Evolutionary conservation across 2,888 invertebrate species (phyloP), one percentile per base, ranked within the genome.

Genomic region (Aspidapion aeneum): DNA sequence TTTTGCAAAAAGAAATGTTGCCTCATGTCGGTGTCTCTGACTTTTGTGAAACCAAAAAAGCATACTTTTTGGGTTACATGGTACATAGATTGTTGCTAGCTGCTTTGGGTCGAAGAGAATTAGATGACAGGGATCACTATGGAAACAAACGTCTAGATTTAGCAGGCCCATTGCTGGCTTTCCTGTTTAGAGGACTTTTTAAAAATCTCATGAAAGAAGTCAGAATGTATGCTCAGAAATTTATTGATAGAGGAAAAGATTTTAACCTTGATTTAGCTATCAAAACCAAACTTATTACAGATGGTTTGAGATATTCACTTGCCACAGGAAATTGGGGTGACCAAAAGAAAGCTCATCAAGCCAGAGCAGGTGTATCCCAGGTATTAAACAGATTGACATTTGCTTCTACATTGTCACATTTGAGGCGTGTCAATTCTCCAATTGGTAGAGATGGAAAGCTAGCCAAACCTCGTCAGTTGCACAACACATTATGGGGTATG

Each of bases 291-390:
- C 94, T 98, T 62, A 98, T 99, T 66, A 98, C 99, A 0, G 98
- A 99, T 78, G 99, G 99, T 22, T 82, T 99, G 61, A 86, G 97
- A 72, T 99, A 99, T 78, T 99, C 99, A 0, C 84, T 99, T 73
- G 99, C 99, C 71, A 99, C 99, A 35, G 99, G 99, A 49, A 99
- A 99, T 81, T 99, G 99, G 99, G 99, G 99, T 57, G 99, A 99
- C 79, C 99, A 99, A 82, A 99, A 99, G 81, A 99, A 99, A 79
- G 99, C 99, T 62, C 98, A 99, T 88, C 96, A 97, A 82, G 98
- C 96, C 19, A 85, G 97, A 81, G 96, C 96, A 71, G 97, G 97
- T 57, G 97, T 97, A 21, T 95, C 96, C 57, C 94, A 97, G 86
- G 98, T 99, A 81, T 91, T 99, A 80, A 99, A 99, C 79, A 86